phyloP scores from a whole-genome alignment of 2,888 invertebrate species.

The Mantis religiosa region DNA sequence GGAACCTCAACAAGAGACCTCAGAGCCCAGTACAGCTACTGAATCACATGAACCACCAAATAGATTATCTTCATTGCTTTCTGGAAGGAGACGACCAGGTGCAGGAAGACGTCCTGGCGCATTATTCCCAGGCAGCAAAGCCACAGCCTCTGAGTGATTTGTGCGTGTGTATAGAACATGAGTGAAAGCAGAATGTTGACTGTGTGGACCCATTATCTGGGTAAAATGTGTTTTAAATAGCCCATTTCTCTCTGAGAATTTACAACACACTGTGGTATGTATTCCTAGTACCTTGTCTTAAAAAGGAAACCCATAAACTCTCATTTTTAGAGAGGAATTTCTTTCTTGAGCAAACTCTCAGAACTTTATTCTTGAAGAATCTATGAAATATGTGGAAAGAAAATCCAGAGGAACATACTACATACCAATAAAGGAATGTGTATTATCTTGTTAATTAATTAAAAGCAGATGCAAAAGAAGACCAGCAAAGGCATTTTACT shows the following conservation, averaged over 20 bases:
- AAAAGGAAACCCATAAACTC: background rate
- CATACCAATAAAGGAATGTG: background rate
- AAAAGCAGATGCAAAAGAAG: background rate
- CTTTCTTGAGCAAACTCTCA: background rate
- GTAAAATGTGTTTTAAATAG: background rate
- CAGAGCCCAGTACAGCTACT: conserved; percentile 11
- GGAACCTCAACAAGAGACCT: conserved; percentile 4
- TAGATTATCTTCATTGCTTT: conserved; percentile 20
- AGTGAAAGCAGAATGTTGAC: too few relatives aligned
- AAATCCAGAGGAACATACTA: too few relatives aligned
- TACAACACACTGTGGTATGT: background rate
- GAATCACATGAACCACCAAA: conserved; percentile 20
- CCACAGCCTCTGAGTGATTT: background rate
- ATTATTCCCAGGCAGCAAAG: conserved; percentile 2
- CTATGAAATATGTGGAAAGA: too few relatives aligned
- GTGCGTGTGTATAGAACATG: background rate
- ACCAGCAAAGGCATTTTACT: background rate
- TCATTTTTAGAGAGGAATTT: background rate
- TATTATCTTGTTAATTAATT: background rate
- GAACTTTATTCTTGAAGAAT: background rate
- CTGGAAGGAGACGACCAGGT: conserved; percentile 19
- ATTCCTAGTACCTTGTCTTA: background rate
- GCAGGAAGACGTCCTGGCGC: conserved; percentile 19
- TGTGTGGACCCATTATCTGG: background rate
- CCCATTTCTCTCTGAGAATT: background rate